Percentiles rank a stretch among this genome's conserved stretches.
Conservation (phyloP, 1,140 invertebrate species). For the Bombus waltoni region DNA sequence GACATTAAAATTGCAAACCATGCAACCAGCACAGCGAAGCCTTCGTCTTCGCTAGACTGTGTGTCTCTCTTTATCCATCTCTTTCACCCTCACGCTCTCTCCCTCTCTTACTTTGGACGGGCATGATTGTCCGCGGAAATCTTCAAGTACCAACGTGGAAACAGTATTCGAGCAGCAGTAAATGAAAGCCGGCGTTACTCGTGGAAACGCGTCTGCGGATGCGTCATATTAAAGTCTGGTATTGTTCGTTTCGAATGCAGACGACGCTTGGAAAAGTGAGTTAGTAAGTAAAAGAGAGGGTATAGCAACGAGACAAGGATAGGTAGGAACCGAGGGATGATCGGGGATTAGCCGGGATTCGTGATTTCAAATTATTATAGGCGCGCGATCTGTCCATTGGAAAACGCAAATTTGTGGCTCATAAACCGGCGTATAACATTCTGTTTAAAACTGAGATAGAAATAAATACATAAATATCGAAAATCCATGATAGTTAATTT, state of each 20-base stretch:
- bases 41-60: constrained; percentile 35
- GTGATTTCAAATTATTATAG: constrained; percentile 3
- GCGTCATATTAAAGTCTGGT: constrained; percentile 65
- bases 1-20: constrained; percentile 75
- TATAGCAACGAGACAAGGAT: no score
- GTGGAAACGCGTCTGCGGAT: constrained; percentile 59
- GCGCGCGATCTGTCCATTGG: not conserved
- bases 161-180: constrained; percentile 54
- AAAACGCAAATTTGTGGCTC: not conserved
- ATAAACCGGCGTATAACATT: not conserved
- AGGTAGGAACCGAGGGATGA: not conserved
- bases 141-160: constrained; percentile 56
- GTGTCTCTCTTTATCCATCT: not conserved
- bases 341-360: constrained; percentile 3
- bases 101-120: not conserved
- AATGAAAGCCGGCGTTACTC: constrained; percentile 58
- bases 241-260: constrained; percentile 55
- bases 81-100: not conserved
- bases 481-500: not conserved
- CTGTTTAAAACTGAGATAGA: not conserved
- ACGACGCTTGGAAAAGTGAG: constrained; percentile 28
- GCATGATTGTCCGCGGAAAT: constrained; percentile 58
- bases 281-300: not conserved
- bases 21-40: constrained; percentile 41
- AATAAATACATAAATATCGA: not conserved